Percentiles rank a stretch among this genome's conserved stretches.
phyloP scores from a whole-genome alignment of 2,113 vertebrate species.

The Heloderma charlesbogerti region DNA sequence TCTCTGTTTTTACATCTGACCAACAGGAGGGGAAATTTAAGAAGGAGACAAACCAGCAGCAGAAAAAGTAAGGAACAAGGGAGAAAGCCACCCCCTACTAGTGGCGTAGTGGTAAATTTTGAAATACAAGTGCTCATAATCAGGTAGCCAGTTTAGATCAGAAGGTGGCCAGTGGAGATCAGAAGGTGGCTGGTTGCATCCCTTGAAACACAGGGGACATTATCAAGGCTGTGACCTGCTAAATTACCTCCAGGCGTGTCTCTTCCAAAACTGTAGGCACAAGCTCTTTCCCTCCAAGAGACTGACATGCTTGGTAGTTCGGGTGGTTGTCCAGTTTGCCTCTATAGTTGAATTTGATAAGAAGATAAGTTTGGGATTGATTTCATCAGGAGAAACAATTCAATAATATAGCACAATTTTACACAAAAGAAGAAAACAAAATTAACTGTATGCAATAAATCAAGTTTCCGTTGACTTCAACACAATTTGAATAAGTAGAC shows the following conservation, averaged over 20 bases:
- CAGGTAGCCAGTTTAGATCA: neutral
- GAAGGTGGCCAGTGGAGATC: neutral
- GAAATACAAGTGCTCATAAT: no score
- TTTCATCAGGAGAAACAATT: constrained; percentile 65
- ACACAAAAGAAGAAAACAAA: constrained; percentile 86
- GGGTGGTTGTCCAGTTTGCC: neutral
- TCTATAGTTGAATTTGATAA: constrained; percentile 67
- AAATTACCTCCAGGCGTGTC: neutral
- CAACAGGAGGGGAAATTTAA: no score
- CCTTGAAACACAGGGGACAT: neutral
- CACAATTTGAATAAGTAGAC: constrained; percentile 63
- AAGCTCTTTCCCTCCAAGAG: neutral
- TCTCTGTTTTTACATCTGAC: no score
- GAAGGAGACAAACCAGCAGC: no score
- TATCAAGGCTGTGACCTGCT: neutral
- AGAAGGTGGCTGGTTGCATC: neutral
- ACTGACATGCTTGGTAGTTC: neutral
- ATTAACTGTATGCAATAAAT: constrained; percentile 76
- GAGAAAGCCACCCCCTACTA: no score
- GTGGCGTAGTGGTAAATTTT: no score
- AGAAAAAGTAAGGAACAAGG: no score
- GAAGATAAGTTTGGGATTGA: constrained; percentile 79
- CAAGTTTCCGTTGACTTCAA: constrained; percentile 75
- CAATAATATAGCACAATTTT: constrained; percentile 79
- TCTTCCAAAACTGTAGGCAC: neutral